Evolutionary conservation across 2,888 invertebrate species (phyloP).

Genomic region (Myopa tessellatipennis): DNA sequence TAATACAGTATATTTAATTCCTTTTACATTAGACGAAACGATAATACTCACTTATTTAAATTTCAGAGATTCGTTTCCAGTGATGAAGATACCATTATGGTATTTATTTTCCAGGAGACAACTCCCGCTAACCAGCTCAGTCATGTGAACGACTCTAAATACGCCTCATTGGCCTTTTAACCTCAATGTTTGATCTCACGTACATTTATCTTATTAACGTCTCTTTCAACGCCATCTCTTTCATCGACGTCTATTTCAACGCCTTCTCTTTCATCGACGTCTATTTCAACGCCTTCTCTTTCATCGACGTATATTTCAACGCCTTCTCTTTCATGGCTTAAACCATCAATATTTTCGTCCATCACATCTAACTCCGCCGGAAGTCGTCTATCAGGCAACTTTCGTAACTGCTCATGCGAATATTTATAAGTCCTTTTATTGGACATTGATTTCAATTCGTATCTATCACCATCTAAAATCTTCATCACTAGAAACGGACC

Average conservation of each 20-base stretch:
- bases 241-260: conserved; percentile 14
- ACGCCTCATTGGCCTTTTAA: background rate
- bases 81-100: background rate
- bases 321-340: conserved; percentile 8
- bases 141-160: background rate
- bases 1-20: background rate
- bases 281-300: conserved; percentile 14
- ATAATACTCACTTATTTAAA: background rate
- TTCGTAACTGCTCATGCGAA: conserved; percentile 25
- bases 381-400: conserved; percentile 9
- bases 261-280: conserved; percentile 10
- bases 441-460: background rate
- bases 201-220: background rate
- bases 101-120: background rate
- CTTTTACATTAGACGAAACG: background rate
- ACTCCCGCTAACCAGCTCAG: background rate
- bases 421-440: conserved; percentile 27
- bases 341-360: background rate
- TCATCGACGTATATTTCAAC: conserved; percentile 12
- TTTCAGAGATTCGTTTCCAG: background rate
- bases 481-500: conserved; percentile 32
- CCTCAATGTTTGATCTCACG: background rate
- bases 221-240: background rate
- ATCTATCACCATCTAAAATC: conserved; percentile 35
- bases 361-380: conserved; percentile 10